These are phyloP conservation scores for Andrena dorsata DNA, from an alignment of 2,888 invertebrate species.

Conservation along the genomic window DNA sequence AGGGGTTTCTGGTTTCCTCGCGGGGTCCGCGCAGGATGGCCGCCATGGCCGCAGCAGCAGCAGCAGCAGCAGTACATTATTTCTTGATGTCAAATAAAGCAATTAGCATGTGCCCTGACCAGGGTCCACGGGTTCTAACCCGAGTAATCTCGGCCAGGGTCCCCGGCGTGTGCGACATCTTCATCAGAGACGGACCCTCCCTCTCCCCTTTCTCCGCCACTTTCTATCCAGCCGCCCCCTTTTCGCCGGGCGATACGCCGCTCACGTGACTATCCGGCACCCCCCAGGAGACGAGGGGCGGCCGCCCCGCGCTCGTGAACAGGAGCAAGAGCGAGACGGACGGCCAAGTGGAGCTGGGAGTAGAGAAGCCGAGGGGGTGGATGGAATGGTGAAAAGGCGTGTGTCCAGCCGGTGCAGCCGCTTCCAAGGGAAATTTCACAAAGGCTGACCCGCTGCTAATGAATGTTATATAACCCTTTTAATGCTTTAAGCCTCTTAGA, in stretches of 20 bases:
- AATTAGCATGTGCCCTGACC: constrained; percentile 85
- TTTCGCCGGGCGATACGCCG: constrained; percentile 61
- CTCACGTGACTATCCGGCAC: constrained; percentile 76
- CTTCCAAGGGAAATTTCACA: constrained; percentile 83
- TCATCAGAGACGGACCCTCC: constrained; percentile 81
- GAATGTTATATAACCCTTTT: constrained; percentile 85
- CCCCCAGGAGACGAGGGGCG: constrained; percentile 75
- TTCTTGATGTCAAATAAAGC: constrained; percentile 85
- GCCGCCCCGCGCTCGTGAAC: constrained; percentile 26
- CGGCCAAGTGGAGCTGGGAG: constrained; percentile 42
- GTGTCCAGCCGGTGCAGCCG: constrained; percentile 63
- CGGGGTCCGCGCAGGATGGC: constrained; percentile 66
- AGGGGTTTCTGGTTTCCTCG: constrained; percentile 70
- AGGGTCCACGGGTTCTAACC: constrained; percentile 80
- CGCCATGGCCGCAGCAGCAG: constrained; percentile 37
- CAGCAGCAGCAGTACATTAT: constrained; percentile 81
- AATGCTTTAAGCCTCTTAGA: constrained; percentile 85
- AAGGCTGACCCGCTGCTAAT: constrained; percentile 84
- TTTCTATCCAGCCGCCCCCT: constrained; percentile 65
- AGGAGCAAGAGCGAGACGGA: constrained; percentile 44
- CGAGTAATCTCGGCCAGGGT: constrained; percentile 82
- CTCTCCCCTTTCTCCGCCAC: constrained; percentile 62
- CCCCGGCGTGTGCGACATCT: constrained; percentile 85
- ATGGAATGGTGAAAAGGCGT: constrained; percentile 49
- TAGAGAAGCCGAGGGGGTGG: neutral